These are phyloP conservation scores for Acomys russatus DNA, from an alignment of 2,797 vertebrate genomes.

Conservation along the genomic window DNA sequence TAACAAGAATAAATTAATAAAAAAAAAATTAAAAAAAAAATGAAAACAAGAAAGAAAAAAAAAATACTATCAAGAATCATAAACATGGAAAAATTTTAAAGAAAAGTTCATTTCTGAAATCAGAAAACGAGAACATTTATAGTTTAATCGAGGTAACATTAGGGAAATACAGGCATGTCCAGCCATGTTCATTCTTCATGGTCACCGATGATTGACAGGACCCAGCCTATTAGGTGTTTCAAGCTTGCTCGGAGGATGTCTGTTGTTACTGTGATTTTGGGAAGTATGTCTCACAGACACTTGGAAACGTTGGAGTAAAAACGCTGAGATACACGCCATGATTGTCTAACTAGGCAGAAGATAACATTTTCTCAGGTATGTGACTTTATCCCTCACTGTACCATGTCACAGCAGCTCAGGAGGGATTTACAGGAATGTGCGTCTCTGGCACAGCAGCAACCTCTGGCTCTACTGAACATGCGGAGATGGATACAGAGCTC, in stretches of 20 bases:
- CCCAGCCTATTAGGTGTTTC: neutral
- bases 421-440: neutral
- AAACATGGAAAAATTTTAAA: neutral
- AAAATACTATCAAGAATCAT: neutral
- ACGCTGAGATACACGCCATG: conserved; percentile 2
- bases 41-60: too few relatives aligned
- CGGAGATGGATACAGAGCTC: conserved; percentile 1
- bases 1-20: too few relatives aligned
- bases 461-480: neutral
- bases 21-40: too few relatives aligned
- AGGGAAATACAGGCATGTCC: neutral
- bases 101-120: conserved; percentile 23
- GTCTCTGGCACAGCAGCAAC: neutral
- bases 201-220: neutral
- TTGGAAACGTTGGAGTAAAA: conserved; percentile 37
- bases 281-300: conserved; percentile 34
- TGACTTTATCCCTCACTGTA: neutral
- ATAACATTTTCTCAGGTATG: conserved; percentile 32
- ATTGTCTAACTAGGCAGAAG: conserved; percentile 42
- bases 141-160: neutral
- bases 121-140: neutral
- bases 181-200: conserved; percentile 1
- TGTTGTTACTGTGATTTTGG: neutral
- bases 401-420: neutral
- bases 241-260: neutral